These are phyloP conservation scores for Clostera curtula DNA, from an alignment of 2,888 invertebrate species.

Conservation along the genomic window DNA sequence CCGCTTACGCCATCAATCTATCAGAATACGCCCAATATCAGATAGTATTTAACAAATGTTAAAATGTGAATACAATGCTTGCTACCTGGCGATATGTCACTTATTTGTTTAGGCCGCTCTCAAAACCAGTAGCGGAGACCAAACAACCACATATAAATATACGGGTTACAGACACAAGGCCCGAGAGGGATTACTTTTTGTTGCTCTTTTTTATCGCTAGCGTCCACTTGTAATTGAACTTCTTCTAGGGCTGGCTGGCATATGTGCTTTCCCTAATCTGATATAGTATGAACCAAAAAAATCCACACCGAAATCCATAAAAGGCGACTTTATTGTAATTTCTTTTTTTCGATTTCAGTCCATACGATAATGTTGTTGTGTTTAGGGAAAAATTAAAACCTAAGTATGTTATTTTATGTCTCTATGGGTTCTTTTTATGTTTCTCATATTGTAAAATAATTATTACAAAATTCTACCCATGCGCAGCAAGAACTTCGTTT, in stretches of 20 bases:
- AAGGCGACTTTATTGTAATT: too few relatives aligned
- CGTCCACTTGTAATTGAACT: constrained; percentile 59
- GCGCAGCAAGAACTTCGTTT: constrained; percentile 42
- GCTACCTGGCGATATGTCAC: constrained; percentile 65
- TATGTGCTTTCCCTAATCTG: too few relatives aligned
- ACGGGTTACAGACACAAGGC: constrained; percentile 35
- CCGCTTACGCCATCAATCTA: too few relatives aligned
- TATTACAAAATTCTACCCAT: constrained; percentile 30
- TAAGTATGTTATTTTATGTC: too few relatives aligned
- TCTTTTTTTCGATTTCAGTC: too few relatives aligned
- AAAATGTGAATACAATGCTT: constrained; percentile 49
- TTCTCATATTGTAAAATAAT: constrained; percentile 16
- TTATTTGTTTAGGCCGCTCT: constrained; percentile 70
- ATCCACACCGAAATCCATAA: too few relatives aligned
- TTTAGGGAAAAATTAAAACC: too few relatives aligned
- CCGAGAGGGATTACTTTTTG: constrained; percentile 49
- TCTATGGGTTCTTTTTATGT: constrained; percentile 1
- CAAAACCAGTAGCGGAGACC: constrained; percentile 69
- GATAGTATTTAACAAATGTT: constrained; percentile 68
- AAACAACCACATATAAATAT: constrained; percentile 50
- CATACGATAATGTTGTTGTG: too few relatives aligned
- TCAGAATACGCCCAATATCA: constrained; percentile 64
- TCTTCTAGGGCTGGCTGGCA: constrained; percentile 39
- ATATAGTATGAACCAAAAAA: too few relatives aligned
- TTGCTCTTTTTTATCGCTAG: constrained; percentile 51